Base-by-base conservation (phyloP, 2,888 invertebrate species). In the Heliconius hortense region DNA sequence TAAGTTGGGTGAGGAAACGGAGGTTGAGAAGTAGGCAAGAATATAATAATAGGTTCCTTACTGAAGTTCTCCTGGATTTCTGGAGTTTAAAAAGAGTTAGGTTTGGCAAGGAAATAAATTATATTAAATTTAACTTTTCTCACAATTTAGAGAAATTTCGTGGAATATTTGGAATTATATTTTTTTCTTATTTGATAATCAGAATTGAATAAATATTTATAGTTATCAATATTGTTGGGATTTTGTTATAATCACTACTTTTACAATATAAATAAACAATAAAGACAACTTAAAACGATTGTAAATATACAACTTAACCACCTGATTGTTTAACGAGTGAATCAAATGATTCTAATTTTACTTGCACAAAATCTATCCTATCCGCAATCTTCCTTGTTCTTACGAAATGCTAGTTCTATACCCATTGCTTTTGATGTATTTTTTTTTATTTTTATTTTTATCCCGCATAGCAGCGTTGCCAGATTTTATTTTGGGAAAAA, bases 1-100 rank as follows among this genome's bases (percentile, higher is more conserved):
- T 96, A 94, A 95, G n/a, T n/a, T n/a, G 95, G 79, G 26, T 21
- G 15, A 18, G 21, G 18, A 31, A 31, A 10, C 2, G 21, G 21
- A 10, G 31, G 59, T 59, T 59, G 0, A 31, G 8, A 31, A 10
- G 53, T 53, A 53, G 53, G 4, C 5, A 53, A 43, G 43, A 13
- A 43, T 13, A 2, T 13, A 43, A 31, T 31, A 31, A 31, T 31
- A 31, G 31, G 31, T 31, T 31, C 31, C 31, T 31, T 8, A 31
- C 8, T 31, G 31, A 31, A 31, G 31, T 31, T 31, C 31, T 8
- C 31, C 31, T 31, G 31, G 31, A 31, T 31, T 31, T 31, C 31
- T 0, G 31, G 8, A 31, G 39, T 39, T 39, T 18, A 48, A 56
- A 48, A 56, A 10, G 21, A 11, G 64, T n/a, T 64, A 24, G 39